Percentiles rank a stretch among this genome's conserved stretches.
Conservation (phyloP, 2,797 vertebrate genomes). For the Chrosomus eos region DNA sequence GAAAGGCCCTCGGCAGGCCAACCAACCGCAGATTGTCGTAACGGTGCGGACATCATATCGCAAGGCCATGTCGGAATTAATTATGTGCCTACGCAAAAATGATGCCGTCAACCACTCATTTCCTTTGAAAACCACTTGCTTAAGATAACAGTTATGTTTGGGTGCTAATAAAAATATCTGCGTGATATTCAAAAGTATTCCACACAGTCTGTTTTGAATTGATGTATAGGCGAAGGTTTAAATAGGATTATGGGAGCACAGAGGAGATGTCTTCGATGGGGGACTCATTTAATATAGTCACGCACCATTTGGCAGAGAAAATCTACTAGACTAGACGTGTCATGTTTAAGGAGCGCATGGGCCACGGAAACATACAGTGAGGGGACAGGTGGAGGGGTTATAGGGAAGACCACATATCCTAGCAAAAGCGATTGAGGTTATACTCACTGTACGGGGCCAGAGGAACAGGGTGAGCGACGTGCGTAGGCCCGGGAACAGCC, state of each 20-base stretch:
- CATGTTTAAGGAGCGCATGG: conserved; percentile 29
- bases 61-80: conserved; percentile 58
- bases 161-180: conserved; percentile 33
- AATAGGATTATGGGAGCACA: conserved; percentile 44
- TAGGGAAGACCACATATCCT: background rate
- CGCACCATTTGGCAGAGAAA: conserved; percentile 41
- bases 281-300: conserved; percentile 42
- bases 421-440: conserved; percentile 2
- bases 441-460: conserved; percentile 85
- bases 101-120: conserved; percentile 20
- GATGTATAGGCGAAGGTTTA: conserved; percentile 42
- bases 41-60: conserved; percentile 56
- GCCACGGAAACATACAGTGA: conserved; percentile 29
- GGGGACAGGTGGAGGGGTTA: background rate
- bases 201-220: conserved; percentile 24
- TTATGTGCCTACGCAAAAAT: conserved; percentile 53
- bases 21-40: conserved; percentile 59
- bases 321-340: conserved; percentile 38
- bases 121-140: conserved; percentile 10
- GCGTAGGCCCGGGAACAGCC: conserved; percentile 68
- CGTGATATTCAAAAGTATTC: conserved; percentile 16
- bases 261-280: conserved; percentile 22
- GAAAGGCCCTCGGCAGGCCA: conserved; percentile 66
- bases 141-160: conserved; percentile 25
- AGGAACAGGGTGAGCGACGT: conserved; percentile 76